phyloP scores from a whole-genome alignment of 2,113 vertebrate species.

The Grantiella picta region DNA sequence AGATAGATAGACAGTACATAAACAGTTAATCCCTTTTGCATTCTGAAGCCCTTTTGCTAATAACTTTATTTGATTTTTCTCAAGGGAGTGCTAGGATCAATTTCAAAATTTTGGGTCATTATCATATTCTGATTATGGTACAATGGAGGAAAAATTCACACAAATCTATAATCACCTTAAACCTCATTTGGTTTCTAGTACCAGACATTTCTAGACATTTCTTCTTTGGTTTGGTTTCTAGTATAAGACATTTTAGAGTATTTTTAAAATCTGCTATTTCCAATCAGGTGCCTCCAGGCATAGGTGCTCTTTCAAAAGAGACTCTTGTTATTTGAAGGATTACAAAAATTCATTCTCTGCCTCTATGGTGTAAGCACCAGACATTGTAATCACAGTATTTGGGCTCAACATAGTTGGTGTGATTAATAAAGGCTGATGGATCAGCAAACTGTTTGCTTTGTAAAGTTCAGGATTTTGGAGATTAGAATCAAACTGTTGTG shows the following conservation, averaged over 20 bases:
- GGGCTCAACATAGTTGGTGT: background rate
- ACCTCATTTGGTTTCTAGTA: background rate
- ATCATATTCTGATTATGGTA: background rate
- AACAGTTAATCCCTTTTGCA: background rate
- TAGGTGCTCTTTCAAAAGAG: background rate
- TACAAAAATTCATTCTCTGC: background rate
- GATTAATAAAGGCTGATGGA: constrained; percentile 42
- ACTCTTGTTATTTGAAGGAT: background rate
- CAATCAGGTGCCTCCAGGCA: background rate
- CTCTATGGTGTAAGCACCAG: background rate
- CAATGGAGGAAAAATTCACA: background rate
- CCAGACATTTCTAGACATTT: background rate
- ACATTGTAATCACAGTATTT: background rate
- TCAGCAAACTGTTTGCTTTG: constrained; percentile 47
- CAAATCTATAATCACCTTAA: background rate
- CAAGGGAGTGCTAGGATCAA: background rate
- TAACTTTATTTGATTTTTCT: background rate
- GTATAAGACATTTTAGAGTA: background rate
- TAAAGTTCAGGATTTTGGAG: constrained; percentile 26
- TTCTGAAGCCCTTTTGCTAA: background rate
- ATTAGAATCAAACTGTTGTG: background rate
- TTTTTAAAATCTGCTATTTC: background rate
- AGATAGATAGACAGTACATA: background rate
- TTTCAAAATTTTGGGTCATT: background rate
- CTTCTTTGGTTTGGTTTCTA: background rate